Evolutionary conservation across 2,888 invertebrate genomes (phyloP).

Genomic region (Lasius fuliginosus): DNA sequence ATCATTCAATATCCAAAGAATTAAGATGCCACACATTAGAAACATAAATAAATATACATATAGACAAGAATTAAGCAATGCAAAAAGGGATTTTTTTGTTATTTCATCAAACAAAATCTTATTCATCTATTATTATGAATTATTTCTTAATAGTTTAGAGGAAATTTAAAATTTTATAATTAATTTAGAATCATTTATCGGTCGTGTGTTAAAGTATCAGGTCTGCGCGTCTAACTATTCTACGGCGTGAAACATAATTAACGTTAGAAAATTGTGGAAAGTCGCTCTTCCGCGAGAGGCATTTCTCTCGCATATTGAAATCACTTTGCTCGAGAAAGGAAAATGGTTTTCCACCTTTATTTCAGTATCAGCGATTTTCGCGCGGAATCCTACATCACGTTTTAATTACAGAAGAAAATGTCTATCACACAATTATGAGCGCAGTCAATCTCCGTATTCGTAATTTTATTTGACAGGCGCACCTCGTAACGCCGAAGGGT

Average conservation of each 20-base stretch:
- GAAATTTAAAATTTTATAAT: not conserved
- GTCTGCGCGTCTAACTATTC: not conserved
- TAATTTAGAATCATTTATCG: not conserved
- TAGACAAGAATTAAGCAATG: not conserved
- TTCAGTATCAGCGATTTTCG: not conserved
- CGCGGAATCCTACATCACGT: not conserved
- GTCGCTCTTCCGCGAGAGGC: not conserved
- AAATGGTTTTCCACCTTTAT: not conserved
- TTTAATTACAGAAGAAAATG: not conserved
- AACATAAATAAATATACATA: too few species aligned
- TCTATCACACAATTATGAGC: not conserved
- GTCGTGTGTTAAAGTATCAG: not conserved
- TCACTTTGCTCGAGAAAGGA: not conserved
- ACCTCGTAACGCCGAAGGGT: not conserved
- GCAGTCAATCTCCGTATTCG: not conserved
- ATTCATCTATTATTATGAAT: not conserved
- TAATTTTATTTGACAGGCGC: not conserved
- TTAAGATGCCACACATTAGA: not conserved
- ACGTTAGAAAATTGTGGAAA: slow-evolving; percentile 14
- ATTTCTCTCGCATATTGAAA: not conserved
- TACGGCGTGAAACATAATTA: not conserved
- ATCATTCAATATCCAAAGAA: not conserved
- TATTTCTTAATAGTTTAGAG: not conserved
- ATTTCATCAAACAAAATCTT: not conserved
- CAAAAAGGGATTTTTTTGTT: not conserved